Base-by-base conservation (phyloP, 2,797 vertebrate genomes). In the Gouania willdenowi region DNA sequence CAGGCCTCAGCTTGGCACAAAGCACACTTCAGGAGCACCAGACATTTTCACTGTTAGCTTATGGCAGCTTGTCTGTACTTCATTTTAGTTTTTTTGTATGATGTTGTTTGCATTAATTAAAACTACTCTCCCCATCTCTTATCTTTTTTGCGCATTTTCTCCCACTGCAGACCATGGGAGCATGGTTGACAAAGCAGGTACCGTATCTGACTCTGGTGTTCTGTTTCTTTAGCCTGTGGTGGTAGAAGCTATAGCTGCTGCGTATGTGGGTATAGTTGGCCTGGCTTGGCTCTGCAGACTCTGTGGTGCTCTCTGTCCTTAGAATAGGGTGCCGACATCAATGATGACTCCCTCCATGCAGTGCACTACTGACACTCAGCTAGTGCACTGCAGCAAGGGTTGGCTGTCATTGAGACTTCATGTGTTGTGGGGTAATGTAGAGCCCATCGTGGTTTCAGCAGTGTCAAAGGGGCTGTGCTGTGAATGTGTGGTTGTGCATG, bases 171-270 rank as follows among this genome's bases (percentile, higher is more conserved):
- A 89, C 89, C 85, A 85, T 87, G 87, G 83, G 86, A 84, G 88
- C 86, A 84, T 88, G 81, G 82, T 87, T 87, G 81, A 84, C 81
- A 81, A 89, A 90, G 81, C 88, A 90, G 89, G 88, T 90, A 89
- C 77, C 85, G 89, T 89, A 90, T 84, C 79, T 83, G 75, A 79
- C 71, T 79, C 80, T 79, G 72, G 76, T 79, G 77, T 84, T 82
- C 77, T 75, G 61, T 78, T 79, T 70, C 69, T 53, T n/a, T 82
- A 80, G 75, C 71, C 80, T 85, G 80, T 87, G 70, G 76, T 87
- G 75, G 79, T 85, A 83, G 80, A 82, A 84, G 75, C 75, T 83
- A n/a, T n/a, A 82, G 76, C 77, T 80, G 72, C 76, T 85, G 76
- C 74, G 73, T 79, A 52, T 79, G 81, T 82, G 81, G 78, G 75